These are phyloP conservation scores for Globia sparganii DNA, from an alignment of 2,888 invertebrate genomes.

Conservation along the genomic window DNA sequence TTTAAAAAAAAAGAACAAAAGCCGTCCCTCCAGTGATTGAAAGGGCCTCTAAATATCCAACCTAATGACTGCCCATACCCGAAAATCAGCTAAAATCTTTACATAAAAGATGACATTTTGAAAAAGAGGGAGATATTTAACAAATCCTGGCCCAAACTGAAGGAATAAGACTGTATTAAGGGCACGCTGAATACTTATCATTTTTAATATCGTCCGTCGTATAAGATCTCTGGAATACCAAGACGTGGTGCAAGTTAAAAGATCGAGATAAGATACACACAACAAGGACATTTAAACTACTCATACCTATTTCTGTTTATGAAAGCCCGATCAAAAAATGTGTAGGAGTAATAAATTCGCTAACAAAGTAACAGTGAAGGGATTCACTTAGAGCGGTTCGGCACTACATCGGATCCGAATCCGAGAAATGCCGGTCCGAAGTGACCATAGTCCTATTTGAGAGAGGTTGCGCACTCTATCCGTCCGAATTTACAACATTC, in stretches of 20 bases:
- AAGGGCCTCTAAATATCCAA: slow-evolving; percentile 47
- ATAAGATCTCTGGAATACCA: slow-evolving; percentile 65
- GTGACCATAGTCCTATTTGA: too few species aligned
- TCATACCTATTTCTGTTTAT: background rate
- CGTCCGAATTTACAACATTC: too few species aligned
- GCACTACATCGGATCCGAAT: too few species aligned
- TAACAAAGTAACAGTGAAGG: background rate
- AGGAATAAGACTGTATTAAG: slow-evolving; percentile 72
- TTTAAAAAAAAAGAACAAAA: slow-evolving; percentile 56
- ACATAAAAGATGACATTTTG: slow-evolving; percentile 61
- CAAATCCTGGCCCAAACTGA: slow-evolving; percentile 68
- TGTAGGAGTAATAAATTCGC: background rate
- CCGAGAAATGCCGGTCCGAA: too few species aligned
- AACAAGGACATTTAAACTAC: too few species aligned
- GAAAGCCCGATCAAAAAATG: background rate
- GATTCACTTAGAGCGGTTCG: too few species aligned
- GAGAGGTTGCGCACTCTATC: too few species aligned
- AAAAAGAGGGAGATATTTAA: slow-evolving; percentile 55
- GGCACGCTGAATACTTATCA: slow-evolving; percentile 72
- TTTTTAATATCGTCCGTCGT: slow-evolving; percentile 73
- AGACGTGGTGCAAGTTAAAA: slow-evolving; percentile 34
- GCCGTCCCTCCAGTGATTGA: slow-evolving; percentile 30
- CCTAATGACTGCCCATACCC: slow-evolving; percentile 52
- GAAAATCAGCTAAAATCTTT: slow-evolving; percentile 59
- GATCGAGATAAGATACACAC: background rate